Percentiles rank a stretch among this genome's conserved stretches.
These are phyloP conservation scores for Paragorgia papillata DNA, from an alignment of 92 coral and sea anemone genomes.

Conservation along the genomic window DNA sequence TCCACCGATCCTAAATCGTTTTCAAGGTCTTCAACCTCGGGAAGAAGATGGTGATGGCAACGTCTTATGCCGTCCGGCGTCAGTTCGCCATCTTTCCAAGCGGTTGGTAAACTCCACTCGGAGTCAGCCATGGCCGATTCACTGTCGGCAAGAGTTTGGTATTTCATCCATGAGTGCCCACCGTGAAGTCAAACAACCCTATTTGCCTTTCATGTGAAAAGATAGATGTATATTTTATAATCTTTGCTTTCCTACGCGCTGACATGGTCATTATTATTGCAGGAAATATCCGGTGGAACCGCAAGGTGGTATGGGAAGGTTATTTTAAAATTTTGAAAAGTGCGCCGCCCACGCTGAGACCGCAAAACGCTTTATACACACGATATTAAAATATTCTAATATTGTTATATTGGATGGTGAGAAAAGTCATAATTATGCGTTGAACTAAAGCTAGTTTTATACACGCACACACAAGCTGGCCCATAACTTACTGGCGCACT, in stretches of 20 bases:
- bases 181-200: background rate
- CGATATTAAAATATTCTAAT: no score
- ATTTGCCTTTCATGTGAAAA: slow-evolving; percentile 18
- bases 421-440: no score
- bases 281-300: slow-evolving; percentile 8
- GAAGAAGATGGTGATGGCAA: slow-evolving; percentile 77
- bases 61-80: slow-evolving; percentile 60
- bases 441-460: no score
- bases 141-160: background rate
- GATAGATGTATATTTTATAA: slow-evolving; percentile 15
- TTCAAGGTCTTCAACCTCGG: slow-evolving; percentile 81
- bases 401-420: no score
- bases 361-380: no score
- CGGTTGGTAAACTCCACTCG: slow-evolving; percentile 24
- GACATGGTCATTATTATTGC: no score
- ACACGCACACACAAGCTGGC: no score
- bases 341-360: no score
- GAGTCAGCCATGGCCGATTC: slow-evolving; percentile 26
- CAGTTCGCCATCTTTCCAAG: slow-evolving; percentile 37
- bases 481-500: no score
- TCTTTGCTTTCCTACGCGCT: slow-evolving; percentile 1
- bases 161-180: background rate
- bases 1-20: slow-evolving; percentile 81
- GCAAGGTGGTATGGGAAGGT: background rate
- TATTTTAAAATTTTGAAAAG: background rate